A percentile compares a stretch with the other conserved stretches of the same genome.
These are phyloP conservation scores for Hemistola chrysoprasaria DNA, from an alignment of 2,888 invertebrate genomes.

Conservation along the genomic window DNA sequence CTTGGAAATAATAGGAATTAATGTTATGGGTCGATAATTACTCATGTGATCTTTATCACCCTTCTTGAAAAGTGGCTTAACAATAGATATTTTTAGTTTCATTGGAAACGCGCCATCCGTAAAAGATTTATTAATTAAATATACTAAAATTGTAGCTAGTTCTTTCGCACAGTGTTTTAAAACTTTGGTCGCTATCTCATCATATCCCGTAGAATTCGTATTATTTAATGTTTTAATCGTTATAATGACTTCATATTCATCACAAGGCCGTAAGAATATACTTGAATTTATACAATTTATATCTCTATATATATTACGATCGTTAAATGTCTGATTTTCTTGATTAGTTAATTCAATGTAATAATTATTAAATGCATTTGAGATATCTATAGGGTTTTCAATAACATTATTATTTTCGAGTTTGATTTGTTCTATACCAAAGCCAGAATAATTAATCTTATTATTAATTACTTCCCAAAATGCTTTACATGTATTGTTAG, in stretches of 20 bases:
- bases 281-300: no score
- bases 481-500: constrained; percentile 4
- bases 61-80: neutral
- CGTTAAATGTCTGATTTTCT: neutral
- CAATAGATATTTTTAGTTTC: neutral
- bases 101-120: neutral
- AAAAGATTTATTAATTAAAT: neutral
- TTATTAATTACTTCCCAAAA: neutral
- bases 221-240: constrained; percentile 7
- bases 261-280: neutral
- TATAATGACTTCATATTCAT: constrained; percentile 3
- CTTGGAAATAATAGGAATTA: constrained; percentile 1
- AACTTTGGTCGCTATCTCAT: constrained; percentile 5
- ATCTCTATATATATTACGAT: neutral
- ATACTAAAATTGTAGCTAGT: neutral
- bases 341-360: neutral
- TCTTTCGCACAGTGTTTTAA: constrained; percentile 5
- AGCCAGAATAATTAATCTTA: neutral
- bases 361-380: neutral
- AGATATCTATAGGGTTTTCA: neutral
- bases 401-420: neutral
- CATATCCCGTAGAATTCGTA: constrained; percentile 9
- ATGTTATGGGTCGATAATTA: constrained; percentile 2
- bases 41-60: neutral
- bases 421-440: neutral